A percentile compares a stretch with the other conserved stretches of the same genome.
phyloP scores from a whole-genome alignment of 2,797 vertebrate species.

The Tenualosa thibaudeaui region DNA sequence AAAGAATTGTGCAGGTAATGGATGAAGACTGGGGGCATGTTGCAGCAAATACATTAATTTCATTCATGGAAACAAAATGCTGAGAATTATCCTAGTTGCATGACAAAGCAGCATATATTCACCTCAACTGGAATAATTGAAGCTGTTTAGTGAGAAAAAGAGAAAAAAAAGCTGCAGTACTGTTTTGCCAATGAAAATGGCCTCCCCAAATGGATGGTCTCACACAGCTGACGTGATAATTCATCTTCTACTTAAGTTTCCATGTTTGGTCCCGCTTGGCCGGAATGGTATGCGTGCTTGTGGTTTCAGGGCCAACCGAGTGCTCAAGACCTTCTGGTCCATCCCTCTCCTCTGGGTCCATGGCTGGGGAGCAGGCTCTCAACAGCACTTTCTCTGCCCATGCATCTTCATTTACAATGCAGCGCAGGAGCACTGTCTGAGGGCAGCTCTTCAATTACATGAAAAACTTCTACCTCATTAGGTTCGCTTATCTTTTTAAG shows the following conservation, averaged over 20 bases:
- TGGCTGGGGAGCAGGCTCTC: slow-evolving; percentile 31
- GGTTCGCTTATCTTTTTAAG: slow-evolving; percentile 64
- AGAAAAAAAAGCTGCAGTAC: background rate
- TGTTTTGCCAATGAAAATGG: background rate
- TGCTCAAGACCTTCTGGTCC: slow-evolving; percentile 33
- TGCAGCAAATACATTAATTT: slow-evolving; percentile 32
- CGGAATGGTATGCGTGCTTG: slow-evolving; percentile 2
- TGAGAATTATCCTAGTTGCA: background rate
- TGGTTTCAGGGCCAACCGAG: slow-evolving; percentile 29
- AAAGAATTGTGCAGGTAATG: background rate
- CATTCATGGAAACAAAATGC: background rate
- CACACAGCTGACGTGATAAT: background rate
- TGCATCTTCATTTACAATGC: slow-evolving; percentile 61
- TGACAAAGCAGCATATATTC: background rate
- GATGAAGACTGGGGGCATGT: background rate
- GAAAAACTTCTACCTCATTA: slow-evolving; percentile 50
- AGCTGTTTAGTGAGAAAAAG: background rate
- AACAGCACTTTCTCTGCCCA: slow-evolving; percentile 50
- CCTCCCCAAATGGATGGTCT: background rate
- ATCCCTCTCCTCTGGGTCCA: slow-evolving; percentile 31
- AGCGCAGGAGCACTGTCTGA: slow-evolving; percentile 6
- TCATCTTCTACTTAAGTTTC: slow-evolving; percentile 20
- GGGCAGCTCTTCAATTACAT: slow-evolving; percentile 13
- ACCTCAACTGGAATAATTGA: background rate
- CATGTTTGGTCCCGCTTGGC: background rate